Base-by-base conservation (phyloP, 2,797 vertebrate species). In the Sebastes baramenuke region DNA sequence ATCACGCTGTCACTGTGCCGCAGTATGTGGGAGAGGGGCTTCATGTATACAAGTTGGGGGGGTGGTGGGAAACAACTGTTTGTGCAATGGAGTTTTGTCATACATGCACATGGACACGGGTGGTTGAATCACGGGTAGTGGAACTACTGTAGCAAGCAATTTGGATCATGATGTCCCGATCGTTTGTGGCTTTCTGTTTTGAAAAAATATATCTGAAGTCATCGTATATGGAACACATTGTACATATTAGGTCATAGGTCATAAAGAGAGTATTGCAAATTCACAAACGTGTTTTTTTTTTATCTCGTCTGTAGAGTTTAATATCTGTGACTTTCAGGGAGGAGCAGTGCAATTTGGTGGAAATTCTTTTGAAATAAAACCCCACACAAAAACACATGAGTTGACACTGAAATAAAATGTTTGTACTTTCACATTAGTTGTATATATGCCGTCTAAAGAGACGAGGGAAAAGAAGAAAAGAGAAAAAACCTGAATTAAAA, bases 21-120 rank as follows among this genome's bases (percentile, higher is more conserved):
- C 76, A 73, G 81, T 67, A 42, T 85, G 75, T 72, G 52, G 76
- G 79, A 76, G 70, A 83, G 60, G 80, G 72, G 80, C 81, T 67
- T 85, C 77, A 14, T 85, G 79, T 87, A 42, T 75, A 83, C 66
- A 75, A 69, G 86, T 72, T 79, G 72, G 67, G 36, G 70, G 32
- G 72, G 83, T 20, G 72, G 55, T 2, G 66, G 54, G 77, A 58
- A 82, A 83, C 80, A 84, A 86, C 72, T 84, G 87, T 90, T 88
- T 87, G 83, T 82, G 83, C 81, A 88, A 85, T 89, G 34, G 38
- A 84, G 86, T 90, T 90, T 90, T 87, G 86, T 90, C 83, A 58
- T 84, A 74, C 82, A 83, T 81, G 85, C 83, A 76, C 80, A 61
- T 56, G 74, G 87, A 90, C 87, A 80, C 52, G 9, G 84, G 69